Evolutionary conservation across 2,113 vertebrate genomes (phyloP), one percentile per base, ranked within the genome.

Genomic region (Apodemus speciosus): DNA sequence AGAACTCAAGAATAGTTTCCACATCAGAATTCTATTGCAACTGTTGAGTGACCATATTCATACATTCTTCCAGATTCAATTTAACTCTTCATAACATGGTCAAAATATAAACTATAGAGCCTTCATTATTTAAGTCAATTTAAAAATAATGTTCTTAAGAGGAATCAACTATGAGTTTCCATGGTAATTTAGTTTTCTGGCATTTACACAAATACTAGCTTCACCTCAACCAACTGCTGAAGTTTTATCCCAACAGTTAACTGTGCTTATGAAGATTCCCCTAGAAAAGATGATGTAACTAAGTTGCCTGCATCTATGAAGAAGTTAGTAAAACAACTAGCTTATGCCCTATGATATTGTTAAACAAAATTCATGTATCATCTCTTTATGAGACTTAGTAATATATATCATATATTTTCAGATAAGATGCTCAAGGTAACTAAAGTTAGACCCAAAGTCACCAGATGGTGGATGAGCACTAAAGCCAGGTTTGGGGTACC

Each of bases 151-250:
- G 35, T 68, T 49, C 11, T 0, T 68, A 86, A 94, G 2, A 87
- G 79, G n/a, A 35, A 58, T 46, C 58, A 53, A 64, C 18, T 56
- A 13, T 89, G 88, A 71, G 46, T 88, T 94, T 69, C 20, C 43
- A 64, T 86, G 60, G 77, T 86, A 89, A 51, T 14, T 80, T 89
- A 0, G 1, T 84, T 91, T 77, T 20, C 30, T 94, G 68, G 9
- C 56, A 76, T 87, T 53, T 89, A 53, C 27, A 68, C 85, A 81
- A 89, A 95, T 89, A 64, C 14, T 40, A 84, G 56, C 6, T 23
- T 7, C 9, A n/a, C 23, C 0, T 49, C 7, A 72, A 87, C 9
- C 15, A 51, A 66, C 6, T 0, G 27, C 16, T 18, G 4, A 46
- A 56, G 40, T 83, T 93, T 85, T 77, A 76, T 38, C 10, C 11